Conservation (phyloP, 1,140 invertebrate genomes). For the Pteromalus puparum region DNA sequence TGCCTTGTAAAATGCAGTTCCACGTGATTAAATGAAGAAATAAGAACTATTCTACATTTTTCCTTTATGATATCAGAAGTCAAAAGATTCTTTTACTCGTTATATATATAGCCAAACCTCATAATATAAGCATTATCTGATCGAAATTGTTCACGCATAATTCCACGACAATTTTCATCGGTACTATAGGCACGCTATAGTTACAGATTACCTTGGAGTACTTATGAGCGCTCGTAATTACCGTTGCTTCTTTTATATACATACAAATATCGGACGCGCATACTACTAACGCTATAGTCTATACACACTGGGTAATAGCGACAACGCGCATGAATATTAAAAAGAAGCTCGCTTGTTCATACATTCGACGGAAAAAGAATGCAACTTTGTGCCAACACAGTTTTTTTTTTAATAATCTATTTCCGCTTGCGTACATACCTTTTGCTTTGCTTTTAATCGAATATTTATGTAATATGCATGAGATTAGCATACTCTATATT, state of each 20-base stretch:
- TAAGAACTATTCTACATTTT: no score
- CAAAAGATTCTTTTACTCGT: no score
- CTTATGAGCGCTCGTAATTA: neutral
- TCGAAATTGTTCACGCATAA: slow-evolving; percentile 5
- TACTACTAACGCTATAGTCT: neutral
- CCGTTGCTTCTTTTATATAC: neutral
- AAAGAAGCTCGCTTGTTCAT: neutral
- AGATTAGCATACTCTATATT: no score
- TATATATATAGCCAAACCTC: no score
- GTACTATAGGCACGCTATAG: neutral
- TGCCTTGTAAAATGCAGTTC: no score
- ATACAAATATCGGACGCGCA: neutral
- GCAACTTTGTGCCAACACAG: neutral
- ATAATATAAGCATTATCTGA: neutral
- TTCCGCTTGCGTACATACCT: no score
- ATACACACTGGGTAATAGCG: neutral
- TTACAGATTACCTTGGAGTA: slow-evolving; percentile 1
- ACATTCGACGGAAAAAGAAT: neutral
- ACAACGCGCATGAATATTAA: neutral
- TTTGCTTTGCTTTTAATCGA: no score
- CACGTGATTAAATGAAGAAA: no score
- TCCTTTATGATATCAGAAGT: no score
- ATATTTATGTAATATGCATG: no score
- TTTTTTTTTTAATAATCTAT: neutral
- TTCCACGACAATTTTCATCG: slow-evolving; percentile 16